Conservation (phyloP, 1,140 invertebrate species). For the Ips nitidus region DNA sequence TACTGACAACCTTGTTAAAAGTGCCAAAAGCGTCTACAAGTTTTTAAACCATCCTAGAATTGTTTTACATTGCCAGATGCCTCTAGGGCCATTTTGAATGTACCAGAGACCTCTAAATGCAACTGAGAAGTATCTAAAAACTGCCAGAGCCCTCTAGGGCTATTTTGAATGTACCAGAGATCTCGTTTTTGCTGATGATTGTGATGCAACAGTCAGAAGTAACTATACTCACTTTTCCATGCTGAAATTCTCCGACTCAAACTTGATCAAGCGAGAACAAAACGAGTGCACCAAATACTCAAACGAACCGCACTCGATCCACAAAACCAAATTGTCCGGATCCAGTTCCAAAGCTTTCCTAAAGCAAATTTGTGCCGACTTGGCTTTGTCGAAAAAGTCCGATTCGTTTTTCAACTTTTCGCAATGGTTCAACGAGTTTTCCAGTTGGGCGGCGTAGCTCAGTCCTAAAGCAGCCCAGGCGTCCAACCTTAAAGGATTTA, state of each 20-base stretch:
- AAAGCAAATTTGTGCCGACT: conserved; percentile 75
- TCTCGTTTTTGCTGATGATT: too few species aligned
- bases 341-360: conserved; percentile 73
- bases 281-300: conserved; percentile 86
- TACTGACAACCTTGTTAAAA: too few species aligned
- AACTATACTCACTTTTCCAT: conserved; percentile 61
- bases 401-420: conserved; percentile 66
- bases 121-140: too few species aligned
- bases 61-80: too few species aligned
- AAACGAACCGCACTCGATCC: conserved; percentile 87
- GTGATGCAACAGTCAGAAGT: too few species aligned
- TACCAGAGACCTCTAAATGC: too few species aligned
- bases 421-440: conserved; percentile 78
- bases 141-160: too few species aligned
- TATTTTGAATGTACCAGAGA: too few species aligned
- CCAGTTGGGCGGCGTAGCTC: conserved; percentile 76
- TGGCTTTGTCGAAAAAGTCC: conserved; percentile 71
- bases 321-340: conserved; percentile 70
- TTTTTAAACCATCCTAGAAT: too few species aligned
- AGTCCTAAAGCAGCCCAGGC: conserved; percentile 91
- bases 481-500: conserved; percentile 77
- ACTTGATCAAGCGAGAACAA: conserved; percentile 80
- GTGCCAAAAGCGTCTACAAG: too few species aligned
- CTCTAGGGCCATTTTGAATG: too few species aligned
- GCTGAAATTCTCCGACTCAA: conserved; percentile 72